Evolutionary conservation across 2,113 vertebrate genomes (phyloP), one percentile per base, ranked within the genome.

Genomic region (Ophiodon elongatus): DNA sequence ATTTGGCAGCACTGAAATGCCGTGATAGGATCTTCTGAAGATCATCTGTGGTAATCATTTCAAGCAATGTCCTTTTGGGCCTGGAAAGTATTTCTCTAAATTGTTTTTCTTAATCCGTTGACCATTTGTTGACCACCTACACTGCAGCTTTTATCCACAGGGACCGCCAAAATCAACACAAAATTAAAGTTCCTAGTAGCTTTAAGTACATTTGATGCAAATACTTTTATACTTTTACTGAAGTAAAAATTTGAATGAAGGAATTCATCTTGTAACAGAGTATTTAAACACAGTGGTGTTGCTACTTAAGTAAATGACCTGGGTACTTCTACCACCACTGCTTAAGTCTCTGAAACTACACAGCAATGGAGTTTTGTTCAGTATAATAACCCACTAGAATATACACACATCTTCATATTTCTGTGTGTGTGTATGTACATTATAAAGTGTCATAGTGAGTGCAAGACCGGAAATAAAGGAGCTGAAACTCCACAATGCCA

Each of bases 401-500:
- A 64, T 43, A 17, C 21, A 27, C 14, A 39, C 37, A 59, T 35
- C 10, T 8, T 65, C 21, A 62, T 14, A 17, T 47, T 56, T 57
- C 54, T 57, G n/a, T 47, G 15, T 45, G 19, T 31, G 56, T 11
- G 10, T 25, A 56, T 14, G 19, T n/a, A 23, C 27, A 57, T 75
- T 60, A 54, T 6, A 57, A 83, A 73, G 33, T 41, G 21, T 60
- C 73, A 66, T 4, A 45, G 56, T 59, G 57, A 73, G 29, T 15
- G 67, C 64, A 66, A 23, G 79, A 80, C 31, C 68, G 41, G 54
- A 76, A 79, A 73, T 39, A 23, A 60, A 82, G 8, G 57, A 35
- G 41, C 17, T 14, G 70, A 85, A 56, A 66, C 25, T 21, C 62
- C 59, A 15, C 56, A 17, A 23, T 52, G 19, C 75, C 80, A 71